Evolutionary conservation across 2,888 invertebrate species (phyloP), one percentile per base, ranked within the genome.

Genomic region (Cremastinae sp.): DNA sequence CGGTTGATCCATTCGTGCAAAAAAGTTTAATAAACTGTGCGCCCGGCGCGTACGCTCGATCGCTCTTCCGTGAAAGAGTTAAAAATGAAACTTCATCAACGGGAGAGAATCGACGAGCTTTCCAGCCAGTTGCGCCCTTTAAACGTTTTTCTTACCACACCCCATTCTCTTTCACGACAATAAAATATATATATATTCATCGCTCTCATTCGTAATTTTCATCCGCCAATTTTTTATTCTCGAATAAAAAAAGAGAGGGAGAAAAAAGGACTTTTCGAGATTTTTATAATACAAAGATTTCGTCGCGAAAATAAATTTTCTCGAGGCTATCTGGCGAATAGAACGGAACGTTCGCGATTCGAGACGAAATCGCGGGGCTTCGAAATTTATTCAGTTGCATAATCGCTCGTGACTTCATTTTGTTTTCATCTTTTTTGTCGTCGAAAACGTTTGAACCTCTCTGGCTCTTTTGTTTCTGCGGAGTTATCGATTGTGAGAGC

Each of bases 11-110:
- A 14, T 14, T 62, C 14, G 16, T 43, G 4, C 9, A 20, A 22
- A 47, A 34, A 49, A 36, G 34, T 34, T 49, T 18, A 49, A 62
- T 62, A 49, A 62, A 62, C 62, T 36, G 49, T 28, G 43, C 12
- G 43, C 14, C 8, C 22, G 28, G 20, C 43, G n/a, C n/a, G n/a
- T n/a, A 47, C 38, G 51, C 64, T 49, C 49, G 64, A 51, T 64
- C 34, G 49, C 51, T 49, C 62, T 62, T 49, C 22, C 49, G 22
- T 51, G 8, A 22, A 2, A 1, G 12, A 10, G 47, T 62, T 34
- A 36, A 62, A 62, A 62, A 47, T 47, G 22, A 28, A 47, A 62
- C 41, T 34, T 14, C 12, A 49, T 47, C 61, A 47, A 36, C 18
- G 16, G 10, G 1, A 10, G n/a, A n/a, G 16, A 10, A 14, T 10